Evolutionary conservation across 2,888 invertebrate genomes (phyloP).

Genomic region (Pammene fasciana): DNA sequence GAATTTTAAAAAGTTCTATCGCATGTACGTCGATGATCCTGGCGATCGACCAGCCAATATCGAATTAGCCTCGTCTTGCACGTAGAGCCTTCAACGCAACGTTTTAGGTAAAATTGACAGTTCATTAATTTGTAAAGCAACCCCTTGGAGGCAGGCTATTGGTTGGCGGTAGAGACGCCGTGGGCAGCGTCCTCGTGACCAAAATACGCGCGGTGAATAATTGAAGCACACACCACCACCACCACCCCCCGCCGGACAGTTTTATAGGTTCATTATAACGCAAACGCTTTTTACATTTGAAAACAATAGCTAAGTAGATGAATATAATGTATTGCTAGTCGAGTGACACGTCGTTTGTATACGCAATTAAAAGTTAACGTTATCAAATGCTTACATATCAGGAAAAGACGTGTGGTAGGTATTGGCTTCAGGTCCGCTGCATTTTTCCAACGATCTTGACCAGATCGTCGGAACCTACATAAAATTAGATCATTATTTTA

Average conservation of each 20-base stretch:
- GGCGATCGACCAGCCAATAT: slow-evolving; percentile 11
- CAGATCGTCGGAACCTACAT: no score
- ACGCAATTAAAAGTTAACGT: no score
- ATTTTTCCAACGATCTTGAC: no score
- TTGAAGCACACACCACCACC: slow-evolving; percentile 59
- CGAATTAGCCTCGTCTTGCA: slow-evolving; percentile 46
- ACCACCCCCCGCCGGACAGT: slow-evolving; percentile 57
- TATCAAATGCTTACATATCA: no score
- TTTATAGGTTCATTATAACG: slow-evolving; percentile 63
- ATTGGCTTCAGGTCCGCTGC: no score
- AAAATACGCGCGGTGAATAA: slow-evolving; percentile 79
- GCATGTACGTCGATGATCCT: no score
- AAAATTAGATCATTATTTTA: slow-evolving; percentile 4
- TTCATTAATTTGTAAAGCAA: slow-evolving; percentile 66
- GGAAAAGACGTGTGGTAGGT: no score
- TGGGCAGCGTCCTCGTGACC: slow-evolving; percentile 72
- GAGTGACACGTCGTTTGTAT: no score
- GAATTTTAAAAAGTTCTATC: no score
- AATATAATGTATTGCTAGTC: neutral
- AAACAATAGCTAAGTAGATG: slow-evolving; percentile 32
- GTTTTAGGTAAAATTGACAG: slow-evolving; percentile 50
- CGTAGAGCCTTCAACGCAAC: slow-evolving; percentile 45
- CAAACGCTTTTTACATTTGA: slow-evolving; percentile 46
- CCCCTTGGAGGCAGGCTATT: slow-evolving; percentile 56
- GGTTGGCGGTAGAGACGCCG: slow-evolving; percentile 52